Conservation (phyloP, 2,888 invertebrate genomes). For the Pherbina coryleti region DNA sequence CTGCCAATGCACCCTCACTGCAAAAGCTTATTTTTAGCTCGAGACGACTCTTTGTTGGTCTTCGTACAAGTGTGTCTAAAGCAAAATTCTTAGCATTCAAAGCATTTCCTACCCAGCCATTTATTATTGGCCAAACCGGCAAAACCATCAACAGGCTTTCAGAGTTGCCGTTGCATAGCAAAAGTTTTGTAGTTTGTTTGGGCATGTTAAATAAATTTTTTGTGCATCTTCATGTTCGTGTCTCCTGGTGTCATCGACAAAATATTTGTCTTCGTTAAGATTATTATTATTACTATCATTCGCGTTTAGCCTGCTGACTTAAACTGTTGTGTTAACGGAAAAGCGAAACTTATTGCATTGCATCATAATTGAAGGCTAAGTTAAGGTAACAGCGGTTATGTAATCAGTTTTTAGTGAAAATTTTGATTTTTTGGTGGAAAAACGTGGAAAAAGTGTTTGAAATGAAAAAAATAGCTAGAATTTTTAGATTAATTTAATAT, state of each 20-base stretch:
- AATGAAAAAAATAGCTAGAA: neutral
- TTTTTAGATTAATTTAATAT: neutral
- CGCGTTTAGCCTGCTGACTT: constrained; percentile 17
- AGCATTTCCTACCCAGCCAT: neutral
- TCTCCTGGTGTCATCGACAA: constrained; percentile 48
- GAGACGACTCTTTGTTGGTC: neutral
- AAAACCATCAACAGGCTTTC: neutral
- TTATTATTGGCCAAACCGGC: neutral
- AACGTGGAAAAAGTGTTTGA: constrained; percentile 3
- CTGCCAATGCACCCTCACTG: neutral
- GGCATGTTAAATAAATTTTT: constrained; percentile 47
- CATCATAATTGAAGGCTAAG: neutral
- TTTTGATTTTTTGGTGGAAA: constrained; percentile 24
- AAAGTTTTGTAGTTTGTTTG: constrained; percentile 48
- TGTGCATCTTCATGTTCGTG: constrained; percentile 36
- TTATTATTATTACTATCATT: constrained; percentile 24
- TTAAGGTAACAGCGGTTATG: constrained; percentile 40
- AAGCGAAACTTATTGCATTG: constrained; percentile 4
- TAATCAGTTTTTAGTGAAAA: constrained; percentile 44
- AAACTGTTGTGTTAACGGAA: constrained; percentile 33
- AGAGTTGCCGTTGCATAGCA: constrained; percentile 70
- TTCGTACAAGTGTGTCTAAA: neutral
- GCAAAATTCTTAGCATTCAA: neutral
- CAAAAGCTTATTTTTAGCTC: neutral
- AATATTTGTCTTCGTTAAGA: constrained; percentile 43